phyloP scores from a whole-genome alignment of 2,888 invertebrate genomes.

The Geotrupes spiniger region DNA sequence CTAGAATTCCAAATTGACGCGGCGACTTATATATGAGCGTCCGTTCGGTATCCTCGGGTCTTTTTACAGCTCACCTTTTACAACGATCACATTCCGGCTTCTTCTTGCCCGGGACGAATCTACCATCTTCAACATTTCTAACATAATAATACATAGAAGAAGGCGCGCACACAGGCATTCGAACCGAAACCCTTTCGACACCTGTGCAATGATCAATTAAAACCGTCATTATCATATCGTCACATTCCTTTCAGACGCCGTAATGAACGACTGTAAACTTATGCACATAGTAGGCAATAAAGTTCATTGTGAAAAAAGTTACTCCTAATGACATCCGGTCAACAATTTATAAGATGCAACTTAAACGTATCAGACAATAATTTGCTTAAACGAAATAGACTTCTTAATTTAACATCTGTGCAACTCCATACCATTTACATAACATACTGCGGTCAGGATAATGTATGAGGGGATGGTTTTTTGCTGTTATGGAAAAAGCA shows the following conservation, averaged over 20 bases:
- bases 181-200: slow-evolving; percentile 3
- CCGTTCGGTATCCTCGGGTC: slow-evolving; percentile 17
- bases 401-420: no score
- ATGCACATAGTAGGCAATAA: no score
- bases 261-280: no score
- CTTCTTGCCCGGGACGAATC: slow-evolving; percentile 18
- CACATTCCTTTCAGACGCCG: neutral
- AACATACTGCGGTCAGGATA: no score
- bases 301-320: no score
- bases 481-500: no score
- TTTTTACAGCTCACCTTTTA: slow-evolving; percentile 25
- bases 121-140: slow-evolving; percentile 4
- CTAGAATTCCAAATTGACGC: slow-evolving; percentile 45
- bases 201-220: neutral
- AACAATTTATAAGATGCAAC: no score
- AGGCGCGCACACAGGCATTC: neutral
- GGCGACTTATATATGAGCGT: slow-evolving; percentile 37
- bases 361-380: no score
- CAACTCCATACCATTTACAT: no score
- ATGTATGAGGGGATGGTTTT: no score
- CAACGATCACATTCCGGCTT: slow-evolving; percentile 34
- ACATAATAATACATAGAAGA: slow-evolving; percentile 5
- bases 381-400: no score
- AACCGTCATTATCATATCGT: slow-evolving; percentile 5
- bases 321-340: no score